These are phyloP conservation scores for Orycteropus afer DNA, from an alignment of 2,113 vertebrate genomes.

Conservation along the genomic window DNA sequence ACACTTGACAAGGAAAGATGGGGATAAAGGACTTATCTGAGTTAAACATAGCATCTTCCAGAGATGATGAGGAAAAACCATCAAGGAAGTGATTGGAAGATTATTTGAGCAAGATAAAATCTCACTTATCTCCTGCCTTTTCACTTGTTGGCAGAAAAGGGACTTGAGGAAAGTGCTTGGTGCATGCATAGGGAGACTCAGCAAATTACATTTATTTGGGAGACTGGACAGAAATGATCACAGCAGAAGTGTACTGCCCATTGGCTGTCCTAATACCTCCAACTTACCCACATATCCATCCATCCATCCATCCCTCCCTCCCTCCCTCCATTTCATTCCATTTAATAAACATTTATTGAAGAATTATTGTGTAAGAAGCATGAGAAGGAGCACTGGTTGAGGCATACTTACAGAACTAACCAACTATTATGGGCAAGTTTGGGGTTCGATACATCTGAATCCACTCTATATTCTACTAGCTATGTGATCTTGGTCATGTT, in stretches of 20 bases:
- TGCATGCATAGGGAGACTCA: background rate
- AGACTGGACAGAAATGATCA: background rate
- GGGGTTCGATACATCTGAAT: background rate
- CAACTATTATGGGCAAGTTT: background rate
- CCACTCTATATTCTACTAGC: background rate
- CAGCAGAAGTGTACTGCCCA: background rate
- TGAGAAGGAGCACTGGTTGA: background rate
- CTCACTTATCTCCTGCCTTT: background rate
- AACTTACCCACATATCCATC: background rate
- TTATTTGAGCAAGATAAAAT: constrained; percentile 34
- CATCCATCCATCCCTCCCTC: background rate
- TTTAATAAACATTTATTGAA: background rate
- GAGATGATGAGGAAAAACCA: constrained; percentile 46
- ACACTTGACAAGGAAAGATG: background rate
- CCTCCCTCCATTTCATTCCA: background rate
- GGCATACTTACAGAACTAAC: background rate
- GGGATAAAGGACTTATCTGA: background rate
- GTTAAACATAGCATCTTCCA: constrained; percentile 42
- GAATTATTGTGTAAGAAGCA: background rate
- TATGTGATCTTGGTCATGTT: background rate
- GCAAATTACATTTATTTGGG: background rate
- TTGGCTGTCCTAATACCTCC: background rate
- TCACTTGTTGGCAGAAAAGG: constrained; percentile 17
- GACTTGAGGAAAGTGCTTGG: background rate
- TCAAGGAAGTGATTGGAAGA: constrained; percentile 56